Percentiles rank a stretch among this genome's conserved stretches.
Conservation (phyloP, 1,140 invertebrate genomes). For the Scylla paramamosain region DNA sequence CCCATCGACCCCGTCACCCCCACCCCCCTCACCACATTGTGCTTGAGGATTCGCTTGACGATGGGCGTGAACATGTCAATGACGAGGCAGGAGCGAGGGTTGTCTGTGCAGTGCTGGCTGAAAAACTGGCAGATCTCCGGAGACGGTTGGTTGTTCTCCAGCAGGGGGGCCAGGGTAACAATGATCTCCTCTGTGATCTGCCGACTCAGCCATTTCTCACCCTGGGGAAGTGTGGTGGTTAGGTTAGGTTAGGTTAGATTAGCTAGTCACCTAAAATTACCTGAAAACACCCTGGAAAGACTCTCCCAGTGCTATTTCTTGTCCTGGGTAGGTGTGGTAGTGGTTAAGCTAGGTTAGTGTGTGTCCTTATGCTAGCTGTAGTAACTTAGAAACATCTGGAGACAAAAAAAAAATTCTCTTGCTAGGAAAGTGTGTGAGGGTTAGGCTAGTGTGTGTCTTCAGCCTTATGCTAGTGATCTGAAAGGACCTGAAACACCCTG, state of each 20-base stretch:
- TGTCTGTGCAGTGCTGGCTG: constrained; percentile 83
- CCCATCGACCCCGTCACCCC: neutral
- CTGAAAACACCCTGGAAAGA: too few species aligned
- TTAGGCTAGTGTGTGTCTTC: too few species aligned
- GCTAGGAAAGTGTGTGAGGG: too few species aligned
- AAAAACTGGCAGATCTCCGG: constrained; percentile 84
- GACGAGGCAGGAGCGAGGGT: constrained; percentile 84
- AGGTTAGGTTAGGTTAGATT: neutral
- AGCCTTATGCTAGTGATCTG: too few species aligned
- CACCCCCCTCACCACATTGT: constrained; percentile 86
- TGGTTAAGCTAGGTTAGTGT: neutral
- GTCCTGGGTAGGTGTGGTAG: too few species aligned
- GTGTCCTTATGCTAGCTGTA: too few species aligned
- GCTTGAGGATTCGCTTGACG: constrained; percentile 90
- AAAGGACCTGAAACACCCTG: too few species aligned
- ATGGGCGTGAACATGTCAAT: constrained; percentile 86
- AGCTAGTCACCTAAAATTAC: neutral
- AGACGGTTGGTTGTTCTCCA: constrained; percentile 84
- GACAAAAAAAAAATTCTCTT: too few species aligned
- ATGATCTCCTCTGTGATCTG: constrained; percentile 82
- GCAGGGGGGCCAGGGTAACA: constrained; percentile 83
- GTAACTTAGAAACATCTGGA: too few species aligned
- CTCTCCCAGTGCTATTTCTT: too few species aligned
- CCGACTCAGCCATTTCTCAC: constrained; percentile 75
- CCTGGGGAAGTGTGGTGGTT: constrained; percentile 41